Conservation (phyloP, 2,113 vertebrate genomes). For the Hirundichthys speculiger region DNA sequence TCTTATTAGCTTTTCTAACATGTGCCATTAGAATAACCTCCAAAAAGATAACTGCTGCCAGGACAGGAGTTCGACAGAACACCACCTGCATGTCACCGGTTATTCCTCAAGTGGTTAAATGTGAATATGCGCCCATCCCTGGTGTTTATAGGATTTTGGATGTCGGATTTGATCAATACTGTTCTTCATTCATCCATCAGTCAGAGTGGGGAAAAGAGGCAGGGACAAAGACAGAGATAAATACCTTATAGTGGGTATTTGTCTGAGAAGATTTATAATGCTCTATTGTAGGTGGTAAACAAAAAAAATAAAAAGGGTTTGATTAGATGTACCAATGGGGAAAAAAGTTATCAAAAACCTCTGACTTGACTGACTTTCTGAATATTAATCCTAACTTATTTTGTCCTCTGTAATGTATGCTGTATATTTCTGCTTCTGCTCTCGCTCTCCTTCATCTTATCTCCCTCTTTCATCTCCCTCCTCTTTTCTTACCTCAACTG, state of each 20-base stretch:
- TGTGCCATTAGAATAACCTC: neutral
- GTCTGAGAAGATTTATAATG: conserved; percentile 38
- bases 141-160: conserved; percentile 35
- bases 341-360: conserved; percentile 14
- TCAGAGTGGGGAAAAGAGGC: conserved; percentile 7
- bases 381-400: too few relatives aligned
- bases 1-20: neutral
- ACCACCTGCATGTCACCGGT: conserved; percentile 18
- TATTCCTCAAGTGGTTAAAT: conserved; percentile 32
- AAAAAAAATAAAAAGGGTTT: conserved; percentile 26
- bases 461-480: too few relatives aligned
- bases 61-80: neutral
- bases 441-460: too few relatives aligned
- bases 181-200: conserved; percentile 49
- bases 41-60: conserved; percentile 17
- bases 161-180: conserved; percentile 51
- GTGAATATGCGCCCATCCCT: conserved; percentile 14
- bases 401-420: too few relatives aligned
- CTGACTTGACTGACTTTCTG: conserved; percentile 8
- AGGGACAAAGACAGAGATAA: conserved; percentile 2
- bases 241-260: neutral
- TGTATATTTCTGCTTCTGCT: too few relatives aligned
- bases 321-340: conserved; percentile 3
- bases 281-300: conserved; percentile 28
- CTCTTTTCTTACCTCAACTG: too few relatives aligned